Conservation (phyloP, 35 echinoderm and acorn worm species). For the Patiria miniata region DNA sequence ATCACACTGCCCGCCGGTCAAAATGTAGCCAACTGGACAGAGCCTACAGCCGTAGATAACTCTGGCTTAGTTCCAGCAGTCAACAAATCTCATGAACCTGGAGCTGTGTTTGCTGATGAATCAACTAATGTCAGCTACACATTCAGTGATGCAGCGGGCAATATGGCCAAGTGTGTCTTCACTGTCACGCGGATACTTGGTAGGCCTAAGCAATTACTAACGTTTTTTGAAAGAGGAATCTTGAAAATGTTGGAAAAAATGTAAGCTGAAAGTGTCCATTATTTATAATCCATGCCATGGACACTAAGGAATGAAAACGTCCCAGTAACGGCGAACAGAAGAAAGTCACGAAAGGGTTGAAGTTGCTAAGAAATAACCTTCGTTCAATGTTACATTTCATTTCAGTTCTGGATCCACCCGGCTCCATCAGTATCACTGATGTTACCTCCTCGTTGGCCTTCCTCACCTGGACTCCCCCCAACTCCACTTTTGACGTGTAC, state of each 20-base stretch:
- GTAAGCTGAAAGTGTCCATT: no score
- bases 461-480: background rate
- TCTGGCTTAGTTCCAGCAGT: background rate
- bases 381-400: no score
- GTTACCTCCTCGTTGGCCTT: background rate
- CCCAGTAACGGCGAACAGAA: no score
- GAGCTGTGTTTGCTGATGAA: no score
- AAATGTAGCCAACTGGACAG: constrained; percentile 1
- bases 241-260: no score
- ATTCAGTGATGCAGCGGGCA: background rate
- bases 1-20: background rate
- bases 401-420: background rate
- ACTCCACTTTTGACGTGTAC: background rate
- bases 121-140: background rate
- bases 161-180: background rate
- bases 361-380: no score
- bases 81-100: background rate
- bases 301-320: no score
- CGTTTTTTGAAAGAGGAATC: no score
- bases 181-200: constrained; percentile 1
- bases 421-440: background rate
- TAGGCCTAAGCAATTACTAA: no score
- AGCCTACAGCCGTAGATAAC: no score
- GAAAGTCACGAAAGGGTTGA: no score
- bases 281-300: no score